Base-by-base conservation (phyloP, 1,140 invertebrate genomes). In the Penaeus indicus region DNA sequence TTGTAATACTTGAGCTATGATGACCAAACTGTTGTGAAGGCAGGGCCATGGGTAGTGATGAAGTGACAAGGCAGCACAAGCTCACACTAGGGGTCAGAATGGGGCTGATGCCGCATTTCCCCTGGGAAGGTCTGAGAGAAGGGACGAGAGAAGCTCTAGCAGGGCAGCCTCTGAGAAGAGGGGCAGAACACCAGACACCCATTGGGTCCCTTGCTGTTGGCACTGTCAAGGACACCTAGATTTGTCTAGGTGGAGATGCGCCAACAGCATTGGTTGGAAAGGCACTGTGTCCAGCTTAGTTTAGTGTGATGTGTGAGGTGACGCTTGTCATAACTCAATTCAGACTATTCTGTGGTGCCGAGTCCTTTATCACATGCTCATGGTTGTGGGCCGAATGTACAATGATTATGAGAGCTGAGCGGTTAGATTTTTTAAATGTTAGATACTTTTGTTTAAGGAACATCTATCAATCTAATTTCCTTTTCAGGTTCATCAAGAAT, bases 61-160 rank as follows among this genome's bases (percentile, higher is more conserved):
- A 38, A 38, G 21, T 32, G 25, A 75, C 72, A 11, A 11, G 13
- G 25, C 19, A 75, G 72, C 72, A 32, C 25, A 75, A 75, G 72
- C 72, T 75, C 42, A 38, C 72, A 19, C 25, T 22, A 75, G 72
- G 72, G 72, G 72, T 75, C 72, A 75, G 72, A 38, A 11, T 75
- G 69, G 16, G 25, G n/a, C 18, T 75, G 25, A 32, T 22, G 27
- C 42, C 72, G 27, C 72, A 54, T 54, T 54, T 54, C 38, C 72
- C 72, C 72, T 75, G 72, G 72, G 72, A 75, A 75, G 72, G 72
- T 75, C 72, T 75, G 72, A 75, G 72, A 75, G 72, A 75, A 75
- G 72, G 72, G 72, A 75, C 72, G 27, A 16, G 25, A 11, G 19
- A 75, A 32, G 72, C 27, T 75, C 72, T 75, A 75, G 72, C 25